phyloP scores from a whole-genome alignment of 2,797 vertebrate species.

The Peromyscus attwateri region DNA sequence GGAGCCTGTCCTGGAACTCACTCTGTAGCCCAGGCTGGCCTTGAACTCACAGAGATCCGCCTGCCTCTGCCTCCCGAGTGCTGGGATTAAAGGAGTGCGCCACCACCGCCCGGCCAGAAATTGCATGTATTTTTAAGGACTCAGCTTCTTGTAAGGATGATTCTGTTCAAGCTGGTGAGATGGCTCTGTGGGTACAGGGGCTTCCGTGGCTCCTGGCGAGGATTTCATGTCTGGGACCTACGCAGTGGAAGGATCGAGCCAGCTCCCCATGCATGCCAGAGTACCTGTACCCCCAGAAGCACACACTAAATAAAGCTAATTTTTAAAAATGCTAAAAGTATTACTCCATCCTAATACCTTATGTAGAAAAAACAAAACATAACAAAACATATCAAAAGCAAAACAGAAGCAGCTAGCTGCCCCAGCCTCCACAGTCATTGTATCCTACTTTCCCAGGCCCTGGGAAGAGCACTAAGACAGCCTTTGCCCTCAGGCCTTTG shows the following conservation, averaged over 20 bases:
- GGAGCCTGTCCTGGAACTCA: no score
- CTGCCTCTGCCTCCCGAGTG: no score
- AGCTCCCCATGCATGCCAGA: not conserved
- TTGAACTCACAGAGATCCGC: no score
- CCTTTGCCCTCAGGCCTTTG: slow-evolving; percentile 8
- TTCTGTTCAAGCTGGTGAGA: not conserved
- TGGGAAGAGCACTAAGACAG: not conserved
- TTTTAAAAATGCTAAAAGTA: not conserved
- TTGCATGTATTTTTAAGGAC: not conserved
- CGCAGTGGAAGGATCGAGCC: not conserved
- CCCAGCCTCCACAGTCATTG: not conserved
- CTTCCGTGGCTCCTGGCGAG: not conserved
- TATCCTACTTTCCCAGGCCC: not conserved
- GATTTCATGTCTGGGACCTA: not conserved
- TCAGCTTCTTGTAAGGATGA: not conserved
- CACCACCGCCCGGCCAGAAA: not conserved
- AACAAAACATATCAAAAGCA: not conserved
- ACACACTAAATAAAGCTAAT: not conserved
- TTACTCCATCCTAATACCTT: not conserved
- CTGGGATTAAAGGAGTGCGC: no score
- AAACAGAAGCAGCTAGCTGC: not conserved
- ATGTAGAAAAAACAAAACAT: not conserved
- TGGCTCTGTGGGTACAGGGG: not conserved
- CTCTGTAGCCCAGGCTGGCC: no score
- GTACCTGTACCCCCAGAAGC: not conserved